phyloP scores from a whole-genome alignment of 1,140 invertebrate species.

The Papilio polyxenes region DNA sequence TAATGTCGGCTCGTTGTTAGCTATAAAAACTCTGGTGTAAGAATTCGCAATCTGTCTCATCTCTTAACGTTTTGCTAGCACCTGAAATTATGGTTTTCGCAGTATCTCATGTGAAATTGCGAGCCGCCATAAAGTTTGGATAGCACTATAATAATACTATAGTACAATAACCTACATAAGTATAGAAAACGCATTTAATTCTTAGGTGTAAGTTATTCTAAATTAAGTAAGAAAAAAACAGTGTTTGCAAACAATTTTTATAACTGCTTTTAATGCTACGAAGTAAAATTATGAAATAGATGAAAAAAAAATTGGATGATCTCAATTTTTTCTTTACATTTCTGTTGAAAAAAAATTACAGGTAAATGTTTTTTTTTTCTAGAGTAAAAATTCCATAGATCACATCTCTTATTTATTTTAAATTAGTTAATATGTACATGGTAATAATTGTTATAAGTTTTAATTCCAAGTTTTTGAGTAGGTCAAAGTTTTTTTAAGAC shows the following conservation, averaged over 20 bases:
- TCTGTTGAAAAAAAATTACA: neutral
- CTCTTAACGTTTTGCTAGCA: too few relatives aligned
- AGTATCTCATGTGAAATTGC: neutral
- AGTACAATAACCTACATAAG: neutral
- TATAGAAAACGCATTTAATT: slow-evolving; percentile 10
- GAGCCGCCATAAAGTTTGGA: neutral
- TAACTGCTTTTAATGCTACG: neutral
- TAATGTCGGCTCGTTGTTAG: neutral
- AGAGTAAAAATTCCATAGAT: too few relatives aligned
- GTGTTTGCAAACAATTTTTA: neutral
- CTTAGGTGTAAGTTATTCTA: neutral
- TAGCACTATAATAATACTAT: neutral
- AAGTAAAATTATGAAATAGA: neutral
- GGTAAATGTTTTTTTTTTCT: neutral
- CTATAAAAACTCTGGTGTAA: neutral
- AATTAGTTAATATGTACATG: too few relatives aligned
- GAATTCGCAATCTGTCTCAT: too few relatives aligned
- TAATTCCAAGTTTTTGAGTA: neutral
- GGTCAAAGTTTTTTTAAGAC: neutral
- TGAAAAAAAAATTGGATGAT: neutral
- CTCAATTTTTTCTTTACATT: neutral
- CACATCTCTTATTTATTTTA: too few relatives aligned
- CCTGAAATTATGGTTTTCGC: neutral
- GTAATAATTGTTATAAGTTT: neutral
- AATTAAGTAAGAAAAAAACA: neutral